Base-by-base conservation (phyloP, 2,888 invertebrate genomes). In the Acheta domesticus region DNA sequence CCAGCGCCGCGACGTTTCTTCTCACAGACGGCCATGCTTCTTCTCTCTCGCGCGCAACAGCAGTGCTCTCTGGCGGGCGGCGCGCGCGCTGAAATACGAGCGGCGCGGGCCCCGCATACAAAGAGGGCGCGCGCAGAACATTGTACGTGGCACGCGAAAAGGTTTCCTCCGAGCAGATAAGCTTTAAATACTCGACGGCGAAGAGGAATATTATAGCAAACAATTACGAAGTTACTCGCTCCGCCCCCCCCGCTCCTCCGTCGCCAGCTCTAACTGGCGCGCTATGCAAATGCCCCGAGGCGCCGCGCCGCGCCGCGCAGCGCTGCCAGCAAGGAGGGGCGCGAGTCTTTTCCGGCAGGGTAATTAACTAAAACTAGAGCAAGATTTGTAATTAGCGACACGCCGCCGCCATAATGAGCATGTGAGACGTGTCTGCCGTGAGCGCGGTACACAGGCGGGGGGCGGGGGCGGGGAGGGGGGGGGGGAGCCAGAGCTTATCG, bases 331-430 rank as follows among this genome's bases (percentile, higher is more conserved):
- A 4, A 36, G 36, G 36, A 8, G 8, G 36, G 36, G 36, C 36
- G 36, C 36, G 5, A 36, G 36, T 36, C 36, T 36, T 36, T 36
- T 36, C 36, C 36, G 36, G 36, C 4, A 8, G 36, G 49, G 77
- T 78, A 78, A 80, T 80, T 80, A 80, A 80, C 78, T 78, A 62
- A 80, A 78, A 78, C 76, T 78, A 62, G 80, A 80, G 76, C 76
- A 78, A 80, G 80, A 80, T 76, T 76, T 80, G 78, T 80, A 76
- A 78, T 76, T 75, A 80, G 21, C 75, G 21, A 36, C 36, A 36
- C 36, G 36, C 36, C 36, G 36, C 36, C 36, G 36, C 36, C 36
- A 36, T 36, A 36, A 36, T 36, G 36, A 36, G 36, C 36, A 36
- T 36, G 36, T 36, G 36, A 36, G 36, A 36, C 36, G 36, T 36